Conservation (phyloP, 2,888 invertebrate species). For the Drosophila kuntzei region DNA sequence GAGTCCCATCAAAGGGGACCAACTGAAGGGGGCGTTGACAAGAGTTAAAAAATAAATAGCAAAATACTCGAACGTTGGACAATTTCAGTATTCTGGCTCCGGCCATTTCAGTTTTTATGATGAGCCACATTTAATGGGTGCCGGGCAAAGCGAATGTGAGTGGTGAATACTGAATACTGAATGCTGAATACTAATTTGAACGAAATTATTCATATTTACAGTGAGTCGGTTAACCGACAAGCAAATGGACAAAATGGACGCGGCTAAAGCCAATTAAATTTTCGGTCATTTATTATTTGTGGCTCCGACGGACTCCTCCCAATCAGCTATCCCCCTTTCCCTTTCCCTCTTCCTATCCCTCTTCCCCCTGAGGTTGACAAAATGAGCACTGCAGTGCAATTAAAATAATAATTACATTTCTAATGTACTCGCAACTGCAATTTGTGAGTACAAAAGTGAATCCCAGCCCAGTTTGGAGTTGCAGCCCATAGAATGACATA, state of each 20-base stretch:
- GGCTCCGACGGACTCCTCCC: conserved; percentile 35
- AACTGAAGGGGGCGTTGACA: background rate
- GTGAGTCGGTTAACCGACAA: conserved; percentile 65
- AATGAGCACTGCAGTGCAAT: conserved; percentile 77
- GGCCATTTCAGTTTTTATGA: conserved; percentile 17
- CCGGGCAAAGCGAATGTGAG: background rate
- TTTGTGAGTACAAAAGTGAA: conserved; percentile 58
- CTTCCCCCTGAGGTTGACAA: conserved; percentile 38
- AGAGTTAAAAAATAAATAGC: conserved; percentile 9
- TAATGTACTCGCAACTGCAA: conserved; percentile 75
- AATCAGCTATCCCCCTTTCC: background rate
- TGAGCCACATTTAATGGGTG: conserved; percentile 8
- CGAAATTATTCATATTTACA: conserved; percentile 72
- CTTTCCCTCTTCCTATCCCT: background rate
- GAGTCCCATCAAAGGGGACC: background rate
- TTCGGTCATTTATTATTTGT: conserved; percentile 74
- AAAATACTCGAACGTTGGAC: conserved; percentile 3
- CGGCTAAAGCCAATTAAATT: conserved; percentile 46
- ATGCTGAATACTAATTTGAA: conserved; percentile 33
- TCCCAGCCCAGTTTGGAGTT: conserved; percentile 10
- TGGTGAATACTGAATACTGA: conserved; percentile 1
- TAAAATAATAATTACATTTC: conserved; percentile 85
- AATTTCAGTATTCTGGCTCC: background rate
- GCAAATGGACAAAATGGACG: conserved; percentile 52
- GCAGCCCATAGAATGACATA: conserved; percentile 54